Base-by-base conservation (phyloP, 1,140 invertebrate genomes). In the Eumaeus atala region DNA sequence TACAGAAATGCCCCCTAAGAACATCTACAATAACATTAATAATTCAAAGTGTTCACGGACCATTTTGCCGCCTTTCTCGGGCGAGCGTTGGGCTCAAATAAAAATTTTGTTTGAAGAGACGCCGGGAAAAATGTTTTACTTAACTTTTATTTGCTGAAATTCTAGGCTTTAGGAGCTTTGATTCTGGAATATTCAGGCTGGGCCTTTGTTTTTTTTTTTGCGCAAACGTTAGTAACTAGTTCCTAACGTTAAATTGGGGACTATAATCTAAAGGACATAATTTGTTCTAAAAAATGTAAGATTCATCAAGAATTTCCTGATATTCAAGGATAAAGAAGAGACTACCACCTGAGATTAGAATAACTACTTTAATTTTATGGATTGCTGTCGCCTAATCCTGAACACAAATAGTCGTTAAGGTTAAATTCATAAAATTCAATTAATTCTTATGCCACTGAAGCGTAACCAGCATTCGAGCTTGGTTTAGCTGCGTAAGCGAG, bases 101-200 rank as follows among this genome's bases (percentile, higher is more conserved):
- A 70, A 72, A 71, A 66, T 72, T 64, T 67, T 74, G 71, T 76
- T 74, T 79, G 70, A 76, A 71, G 51, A 53, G 67, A 65, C 61
- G 47, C 50, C 48, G 44, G 42, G 64, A 60, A 64, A 66, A 73
- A 64, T 69, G 55, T 70, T 60, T 59, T 47, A 50, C 61, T 63
- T 64, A 61, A 67, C 49, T 59, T 55, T 57, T 48, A 51, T 64
- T 50, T 54, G 48, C 48, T 58, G 36, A 38, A 59, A 56, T 47
- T 52, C 34, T 33, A 52, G 37, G 51, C 48, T 54, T 54, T 16
- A 54, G 35, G 38, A 53, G 51, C 17, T 17, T 34, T 44, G 51
- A 52, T 52, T 28, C 40, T 44, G 37, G 14, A 21, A 44, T 44
- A 44, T 17, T 44, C 40, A 9, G 40, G 9, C 12, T 44, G 40